Evolutionary conservation across 2,113 vertebrate species (phyloP), one percentile per base, ranked within the genome.

Genomic region (Perca flavescens): DNA sequence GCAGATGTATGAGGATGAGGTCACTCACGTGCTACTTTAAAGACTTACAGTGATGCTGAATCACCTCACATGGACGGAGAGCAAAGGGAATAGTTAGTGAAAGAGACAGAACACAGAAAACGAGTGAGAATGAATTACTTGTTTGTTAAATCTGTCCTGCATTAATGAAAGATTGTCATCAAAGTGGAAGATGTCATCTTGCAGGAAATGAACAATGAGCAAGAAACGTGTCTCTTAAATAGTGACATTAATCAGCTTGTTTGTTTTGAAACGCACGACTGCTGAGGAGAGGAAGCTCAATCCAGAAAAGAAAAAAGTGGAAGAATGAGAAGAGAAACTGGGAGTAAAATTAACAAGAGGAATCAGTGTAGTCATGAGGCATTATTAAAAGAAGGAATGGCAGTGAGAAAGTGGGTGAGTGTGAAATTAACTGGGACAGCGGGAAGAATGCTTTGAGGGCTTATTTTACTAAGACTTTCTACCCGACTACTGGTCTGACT

Each of bases 361-460:
- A 62, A 43, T 68, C 21, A 54, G 21, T 70, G 50, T 46, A 21
- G 40, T 28, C 8, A 8, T 40, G 57, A 31, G 19, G 69, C 15
- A 40, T 46, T 65, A 22, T 66, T 53, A n/a, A 65, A 50, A 52
- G 17, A 16, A 61, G 34, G 66, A 66, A 70, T 19, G 22, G 25
- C 62, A 82, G 58, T 53, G 86, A 0, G 0, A 88, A 82, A 52
- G 61, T 56, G 82, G 64, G 17, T 62, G 73, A 79, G 80, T 83
- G 85, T 86, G 67, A 89, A 91, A 88, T 87, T 49, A 89, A 54
- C 54, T 80, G 73, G 56, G 77, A 84, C 78, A 74, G 84, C 85
- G 52, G 3, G 9, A 81, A 76, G 78, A 93, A 90, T n/a, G 58
- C 92, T 94, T 91, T 86, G 86, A 95, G 93, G 81, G 68, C 36